Evolutionary conservation across 2,797 vertebrate species (phyloP).

Genomic region (Carapus acus): DNA sequence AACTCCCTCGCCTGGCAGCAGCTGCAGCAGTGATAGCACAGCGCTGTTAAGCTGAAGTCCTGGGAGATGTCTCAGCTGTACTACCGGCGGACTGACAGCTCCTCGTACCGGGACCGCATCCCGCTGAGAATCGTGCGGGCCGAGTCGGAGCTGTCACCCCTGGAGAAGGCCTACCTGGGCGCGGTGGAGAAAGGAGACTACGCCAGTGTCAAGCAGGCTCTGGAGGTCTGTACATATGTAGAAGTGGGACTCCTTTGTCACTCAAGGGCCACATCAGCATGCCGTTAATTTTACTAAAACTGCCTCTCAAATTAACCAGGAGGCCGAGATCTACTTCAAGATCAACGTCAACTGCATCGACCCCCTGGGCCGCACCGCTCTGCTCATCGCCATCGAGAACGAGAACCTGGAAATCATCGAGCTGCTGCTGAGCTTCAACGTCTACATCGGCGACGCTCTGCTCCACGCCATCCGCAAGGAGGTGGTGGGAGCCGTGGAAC

Average conservation of each 20-base stretch:
- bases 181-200: conserved; percentile 98
- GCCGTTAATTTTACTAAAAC: conserved; percentile 9
- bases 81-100: conserved; percentile 85
- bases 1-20: conserved; percentile 39
- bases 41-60: conserved; percentile 52
- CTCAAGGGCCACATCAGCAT: no score
- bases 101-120: conserved; percentile 92
- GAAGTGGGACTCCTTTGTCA: no score
- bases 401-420: conserved; percentile 98
- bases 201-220: conserved; percentile 88
- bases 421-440: conserved; percentile 86
- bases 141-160: conserved; percentile 89
- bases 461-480: conserved; percentile 95
- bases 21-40: conserved; percentile 50
- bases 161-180: conserved; percentile 91
- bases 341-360: conserved; percentile 99
- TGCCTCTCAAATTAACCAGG: conserved; percentile 48
- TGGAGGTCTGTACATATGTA: conserved; percentile 69
- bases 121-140: conserved; percentile 96
- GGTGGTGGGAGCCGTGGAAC: conserved; percentile 93
- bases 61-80: conserved; percentile 93
- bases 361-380: conserved; percentile 93
- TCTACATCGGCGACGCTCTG: conserved; percentile 91
- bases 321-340: conserved; percentile 98
- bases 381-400: conserved; percentile 97